phyloP scores from a whole-genome alignment of 2,797 vertebrate species.

The Rhinichthys osculus region DNA sequence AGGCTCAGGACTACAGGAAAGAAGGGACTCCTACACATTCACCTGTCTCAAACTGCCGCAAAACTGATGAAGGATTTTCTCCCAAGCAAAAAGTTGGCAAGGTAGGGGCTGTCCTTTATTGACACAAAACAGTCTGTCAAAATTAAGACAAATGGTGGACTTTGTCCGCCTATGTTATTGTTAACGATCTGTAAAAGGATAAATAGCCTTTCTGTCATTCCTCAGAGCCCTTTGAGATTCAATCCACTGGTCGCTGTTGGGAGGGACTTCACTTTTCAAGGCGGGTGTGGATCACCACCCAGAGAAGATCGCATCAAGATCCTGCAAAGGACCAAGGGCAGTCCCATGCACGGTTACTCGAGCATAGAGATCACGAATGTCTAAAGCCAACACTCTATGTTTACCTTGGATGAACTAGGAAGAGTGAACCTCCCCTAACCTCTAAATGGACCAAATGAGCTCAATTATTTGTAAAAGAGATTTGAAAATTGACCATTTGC shows the following conservation, averaged over 20 bases:
- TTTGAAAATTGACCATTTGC: conserved; percentile 32
- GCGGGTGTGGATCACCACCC: conserved; percentile 76
- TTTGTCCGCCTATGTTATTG: neutral
- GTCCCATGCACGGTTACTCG: conserved; percentile 77
- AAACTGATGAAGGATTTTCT: conserved; percentile 71
- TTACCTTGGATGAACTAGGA: conserved; percentile 5
- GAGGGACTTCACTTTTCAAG: conserved; percentile 71
- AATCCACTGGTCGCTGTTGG: conserved; percentile 72
- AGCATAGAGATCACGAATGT: conserved; percentile 81
- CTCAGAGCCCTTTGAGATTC: conserved; percentile 72
- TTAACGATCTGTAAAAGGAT: conserved; percentile 12
- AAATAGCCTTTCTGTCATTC: conserved; percentile 57
- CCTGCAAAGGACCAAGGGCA: conserved; percentile 72
- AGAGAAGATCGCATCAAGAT: conserved; percentile 76
- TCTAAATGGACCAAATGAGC: conserved; percentile 44
- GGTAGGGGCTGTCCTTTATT: conserved; percentile 63
- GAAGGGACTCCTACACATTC: conserved; percentile 60
- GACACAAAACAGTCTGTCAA: neutral
- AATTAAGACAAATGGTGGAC: neutral
- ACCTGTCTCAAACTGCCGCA: conserved; percentile 67
- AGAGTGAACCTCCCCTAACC: conserved; percentile 6
- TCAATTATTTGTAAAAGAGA: conserved; percentile 27
- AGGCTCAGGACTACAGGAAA: conserved; percentile 58
- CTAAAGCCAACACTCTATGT: conserved; percentile 61
- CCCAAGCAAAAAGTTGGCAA: conserved; percentile 72